Base-by-base conservation (phyloP, 2,888 invertebrate species). In the Seira sanloemensis region DNA sequence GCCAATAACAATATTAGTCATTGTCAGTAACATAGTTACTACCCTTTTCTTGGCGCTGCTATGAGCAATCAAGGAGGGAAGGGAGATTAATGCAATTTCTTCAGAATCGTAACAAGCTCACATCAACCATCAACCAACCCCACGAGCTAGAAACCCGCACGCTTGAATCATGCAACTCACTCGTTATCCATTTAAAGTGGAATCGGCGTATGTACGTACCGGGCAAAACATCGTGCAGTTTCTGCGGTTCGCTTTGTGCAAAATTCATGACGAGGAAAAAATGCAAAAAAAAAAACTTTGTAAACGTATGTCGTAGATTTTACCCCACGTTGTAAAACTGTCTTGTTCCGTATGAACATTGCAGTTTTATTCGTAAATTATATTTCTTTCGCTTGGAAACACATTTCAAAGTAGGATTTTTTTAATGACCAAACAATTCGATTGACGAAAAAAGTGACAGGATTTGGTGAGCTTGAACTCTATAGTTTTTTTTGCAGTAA, bases 1-100 rank as follows among this genome's bases (percentile, higher is more conserved):
- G 75, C 66, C 75, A 75, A 75, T 74, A 66, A 66, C 37, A 66
- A 65, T 65, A 75, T 75, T 65, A 75, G 62, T 75, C 75, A 66
- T 75, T 75, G 75, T 67, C 66, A 66, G 75, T 37, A 66, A 66
- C 21, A 66, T 21, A n/a, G 24, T n/a, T 21, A 24, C 37, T 37
- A 37, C 37, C 37, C 12, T 9, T 37, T 37, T 37, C 7, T 37
- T 37, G 37, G 37, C 37, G 12, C 5, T 37, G 37, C 7, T 5
- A 9, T 9, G 12, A 12, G 37, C 5, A 5, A 9, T 5, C 12
- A 37, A 37, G 37, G 37, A 37, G 12, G 12, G 7, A 12, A 37
- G 37, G 5, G 37, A 12, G 5, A 37, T 37, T 12, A 37, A 37
- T 37, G 37, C 37, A 37, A 5, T 37, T 37, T 37, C 12, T 12